Conservation (phyloP, 2,888 invertebrate genomes). For the Lasioglossum morio region DNA sequence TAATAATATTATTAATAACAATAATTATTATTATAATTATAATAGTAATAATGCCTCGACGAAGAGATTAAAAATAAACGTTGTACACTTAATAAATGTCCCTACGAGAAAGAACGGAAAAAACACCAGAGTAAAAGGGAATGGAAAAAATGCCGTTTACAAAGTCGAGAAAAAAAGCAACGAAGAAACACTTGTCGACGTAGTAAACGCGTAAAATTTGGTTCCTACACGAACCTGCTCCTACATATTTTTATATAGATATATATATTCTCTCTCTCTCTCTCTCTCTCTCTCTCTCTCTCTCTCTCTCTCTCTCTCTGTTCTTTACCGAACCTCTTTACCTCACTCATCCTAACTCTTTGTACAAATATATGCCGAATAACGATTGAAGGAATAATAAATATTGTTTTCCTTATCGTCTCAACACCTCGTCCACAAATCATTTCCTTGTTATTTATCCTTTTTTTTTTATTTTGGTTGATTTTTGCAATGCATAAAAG, state of each 20-base stretch:
- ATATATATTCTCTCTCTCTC: background rate
- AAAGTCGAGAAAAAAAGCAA: slow-evolving; percentile 33
- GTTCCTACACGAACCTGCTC: background rate
- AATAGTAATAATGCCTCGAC: slow-evolving; percentile 45
- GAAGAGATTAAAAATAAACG: slow-evolving; percentile 32
- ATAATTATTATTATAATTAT: background rate
- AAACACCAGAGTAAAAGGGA: slow-evolving; percentile 36
- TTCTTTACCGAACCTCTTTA: background rate
- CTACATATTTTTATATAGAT: background rate
- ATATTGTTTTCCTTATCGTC: slow-evolving; percentile 14
- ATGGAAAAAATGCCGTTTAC: slow-evolving; percentile 40
- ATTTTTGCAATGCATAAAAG: slow-evolving; percentile 33
- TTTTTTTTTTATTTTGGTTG: background rate
- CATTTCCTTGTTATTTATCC: background rate
- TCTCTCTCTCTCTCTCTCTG: background rate
- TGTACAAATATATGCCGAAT: slow-evolving; percentile 46
- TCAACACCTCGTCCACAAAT: background rate
- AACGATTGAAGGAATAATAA: slow-evolving; percentile 31
- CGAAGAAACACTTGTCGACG: slow-evolving; percentile 20
- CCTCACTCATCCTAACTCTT: slow-evolving; percentile 13
- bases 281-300: too few relatives aligned
- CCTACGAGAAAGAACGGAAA: slow-evolving; percentile 26
- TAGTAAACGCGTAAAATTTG: slow-evolving; percentile 27
- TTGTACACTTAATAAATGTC: slow-evolving; percentile 8
- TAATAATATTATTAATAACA: slow-evolving; percentile 9